Evolutionary conservation across 2,888 invertebrate species (phyloP).

Genomic region (Luffia ferchaultella): DNA sequence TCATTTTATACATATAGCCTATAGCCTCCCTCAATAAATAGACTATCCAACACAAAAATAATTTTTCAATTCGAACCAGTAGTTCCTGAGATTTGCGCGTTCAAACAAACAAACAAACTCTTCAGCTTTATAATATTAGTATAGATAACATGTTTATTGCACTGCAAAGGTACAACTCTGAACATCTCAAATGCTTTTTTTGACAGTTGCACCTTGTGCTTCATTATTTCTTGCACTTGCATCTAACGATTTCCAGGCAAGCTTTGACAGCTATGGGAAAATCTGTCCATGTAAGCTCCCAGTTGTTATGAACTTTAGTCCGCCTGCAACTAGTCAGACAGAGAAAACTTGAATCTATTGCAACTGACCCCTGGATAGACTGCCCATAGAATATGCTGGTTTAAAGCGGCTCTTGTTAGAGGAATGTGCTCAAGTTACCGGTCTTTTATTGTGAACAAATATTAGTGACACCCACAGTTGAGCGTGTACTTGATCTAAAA

Average conservation of each 20-base stretch:
- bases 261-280: slow-evolving; percentile 4
- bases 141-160: no score
- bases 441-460: slow-evolving; percentile 4
- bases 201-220: no score
- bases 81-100: no score
- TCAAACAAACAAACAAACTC: no score
- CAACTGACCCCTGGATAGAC: slow-evolving; percentile 4
- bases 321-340: slow-evolving; percentile 3
- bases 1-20: no score
- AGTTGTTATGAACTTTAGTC: slow-evolving; percentile 4
- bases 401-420: slow-evolving; percentile 5
- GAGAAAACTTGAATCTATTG: slow-evolving; percentile 2
- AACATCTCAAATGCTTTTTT: no score
- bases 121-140: no score
- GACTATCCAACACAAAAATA: no score
- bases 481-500: slow-evolving; percentile 2
- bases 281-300: slow-evolving; percentile 3
- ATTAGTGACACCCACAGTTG: slow-evolving; percentile 4
- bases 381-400: no score
- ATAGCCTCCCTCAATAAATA: no score
- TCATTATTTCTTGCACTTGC: slow-evolving; percentile 4
- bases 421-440: slow-evolving; percentile 5
- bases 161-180: no score
- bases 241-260: slow-evolving; percentile 5
- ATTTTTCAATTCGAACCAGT: no score